Base-by-base conservation (phyloP, 2,888 invertebrate species). In the Ophion ventricosus region DNA sequence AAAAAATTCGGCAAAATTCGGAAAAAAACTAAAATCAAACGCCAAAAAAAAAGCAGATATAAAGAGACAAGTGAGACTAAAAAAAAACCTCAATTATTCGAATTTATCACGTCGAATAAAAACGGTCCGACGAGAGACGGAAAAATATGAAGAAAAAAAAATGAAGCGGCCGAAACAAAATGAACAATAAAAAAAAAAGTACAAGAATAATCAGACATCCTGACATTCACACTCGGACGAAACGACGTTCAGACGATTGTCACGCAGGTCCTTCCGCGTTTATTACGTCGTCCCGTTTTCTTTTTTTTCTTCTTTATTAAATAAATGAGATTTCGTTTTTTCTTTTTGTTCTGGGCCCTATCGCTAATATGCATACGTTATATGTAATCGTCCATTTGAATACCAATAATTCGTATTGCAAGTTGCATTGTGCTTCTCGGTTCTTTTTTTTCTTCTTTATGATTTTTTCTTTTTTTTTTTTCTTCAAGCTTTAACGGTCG, bases 321-420 rank as follows among this genome's bases (percentile, higher is more conserved):
- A 1, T 43, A 43, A 43, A 14, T 43, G 14, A 14, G 3, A 43
- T 43, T 43, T 43, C 14, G 14, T 43, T 43, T 14, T n/a, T n/a
- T n/a, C n/a, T n/a, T n/a, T n/a, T n/a, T n/a, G n/a, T n/a, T 43
- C 43, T 43, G 7, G 43, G 10, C 17, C 43, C 43, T 43, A 43
- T 43, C 43, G 43, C 43, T 43, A 14, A 10, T 69, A 79, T 78
- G 82, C 74, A 76, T 77, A 77, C 63, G 66, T 82, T 64, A 73
- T 59, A 73, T 35, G 54, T 81, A 90, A 90, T 91, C 89, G 91
- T 92, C 92, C 93, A 93, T 93, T 93, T 93, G 93, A 93, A 93
- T 93, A 93, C 93, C 93, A 93, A 93, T 93, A 93, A 92, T 92
- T 87, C 88, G 86, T 88, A 43, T 43, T 43, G 43, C 43, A 88